Evolutionary conservation across 2,888 invertebrate species (phyloP).

Genomic region (Elegia similella): DNA sequence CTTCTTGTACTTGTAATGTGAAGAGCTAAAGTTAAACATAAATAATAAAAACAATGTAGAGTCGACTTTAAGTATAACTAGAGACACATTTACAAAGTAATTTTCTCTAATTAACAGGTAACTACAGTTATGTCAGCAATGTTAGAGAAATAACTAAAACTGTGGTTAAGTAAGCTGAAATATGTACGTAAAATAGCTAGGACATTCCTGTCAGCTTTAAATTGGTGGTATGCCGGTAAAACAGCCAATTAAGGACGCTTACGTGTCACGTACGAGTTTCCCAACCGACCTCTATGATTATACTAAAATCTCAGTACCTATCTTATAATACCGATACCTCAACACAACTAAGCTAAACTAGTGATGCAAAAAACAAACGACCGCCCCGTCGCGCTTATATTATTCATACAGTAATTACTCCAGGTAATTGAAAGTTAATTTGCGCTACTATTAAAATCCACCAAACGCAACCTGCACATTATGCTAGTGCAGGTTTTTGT

Average conservation of each 20-base stretch:
- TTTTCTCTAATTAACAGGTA: slow-evolving; percentile 2
- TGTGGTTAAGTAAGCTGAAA: slow-evolving; percentile 11
- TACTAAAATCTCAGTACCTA: background rate
- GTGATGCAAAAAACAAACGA: slow-evolving; percentile 24
- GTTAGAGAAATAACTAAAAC: slow-evolving; percentile 9
- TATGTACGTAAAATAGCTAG: slow-evolving; percentile 5
- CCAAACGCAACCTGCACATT: slow-evolving; percentile 41
- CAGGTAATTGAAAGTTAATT: slow-evolving; percentile 45
- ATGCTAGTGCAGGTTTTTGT: slow-evolving; percentile 58
- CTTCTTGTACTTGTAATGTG: too few relatives aligned
- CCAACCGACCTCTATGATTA: slow-evolving; percentile 20
- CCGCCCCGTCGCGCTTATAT: slow-evolving; percentile 28
- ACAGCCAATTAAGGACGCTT: slow-evolving; percentile 30
- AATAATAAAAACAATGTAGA: too few relatives aligned
- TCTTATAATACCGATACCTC: slow-evolving; percentile 1
- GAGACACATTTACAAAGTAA: background rate
- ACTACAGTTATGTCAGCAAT: slow-evolving; percentile 2
- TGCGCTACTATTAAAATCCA: slow-evolving; percentile 25
- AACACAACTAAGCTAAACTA: slow-evolving; percentile 3
- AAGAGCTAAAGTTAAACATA: too few relatives aligned
- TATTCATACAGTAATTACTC: slow-evolving; percentile 48
- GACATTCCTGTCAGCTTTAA: slow-evolving; percentile 18
- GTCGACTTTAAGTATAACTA: too few relatives aligned
- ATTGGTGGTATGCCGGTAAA: slow-evolving; percentile 26
- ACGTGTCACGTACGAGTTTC: slow-evolving; percentile 24